Percentiles rank a stretch among this genome's conserved stretches.
Evolutionary conservation across 2,888 invertebrate genomes (phyloP).

Genomic region (Ectemnius lituratus): DNA sequence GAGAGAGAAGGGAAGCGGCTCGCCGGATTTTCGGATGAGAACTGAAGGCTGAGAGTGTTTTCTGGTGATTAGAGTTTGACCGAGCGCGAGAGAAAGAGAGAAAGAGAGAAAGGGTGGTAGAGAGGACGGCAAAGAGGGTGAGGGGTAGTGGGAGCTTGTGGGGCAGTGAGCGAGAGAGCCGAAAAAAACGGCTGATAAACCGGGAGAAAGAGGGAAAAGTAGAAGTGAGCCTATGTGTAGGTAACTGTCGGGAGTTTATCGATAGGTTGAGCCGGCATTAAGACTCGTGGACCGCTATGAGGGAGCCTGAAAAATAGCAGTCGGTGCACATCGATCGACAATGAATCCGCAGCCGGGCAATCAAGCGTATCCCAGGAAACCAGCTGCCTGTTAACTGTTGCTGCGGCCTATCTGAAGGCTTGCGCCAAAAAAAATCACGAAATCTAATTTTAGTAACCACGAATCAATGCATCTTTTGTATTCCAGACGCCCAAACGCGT

Average conservation of each 20-base stretch:
- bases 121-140: background rate
- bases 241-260: constrained; percentile 58
- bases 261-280: constrained; percentile 60
- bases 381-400: constrained; percentile 55
- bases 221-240: constrained; percentile 17
- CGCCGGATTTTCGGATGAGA: constrained; percentile 35
- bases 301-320: constrained; percentile 35
- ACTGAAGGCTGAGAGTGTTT: constrained; percentile 53
- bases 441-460: too few species aligned
- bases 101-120: background rate
- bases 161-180: constrained; percentile 10
- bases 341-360: constrained; percentile 46
- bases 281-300: constrained; percentile 33
- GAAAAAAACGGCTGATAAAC: too few species aligned
- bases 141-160: background rate
- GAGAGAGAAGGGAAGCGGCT: constrained; percentile 13
- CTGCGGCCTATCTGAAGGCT: constrained; percentile 42
- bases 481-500: too few species aligned
- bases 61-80: constrained; percentile 63
- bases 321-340: constrained; percentile 47
- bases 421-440: constrained; percentile 12
- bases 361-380: constrained; percentile 41
- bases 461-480: too few species aligned
- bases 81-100: constrained; percentile 46
- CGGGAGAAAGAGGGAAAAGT: background rate